These are phyloP conservation scores for Podotricha telesiphe DNA, from an alignment of 2,888 invertebrate genomes.

Conservation along the genomic window DNA sequence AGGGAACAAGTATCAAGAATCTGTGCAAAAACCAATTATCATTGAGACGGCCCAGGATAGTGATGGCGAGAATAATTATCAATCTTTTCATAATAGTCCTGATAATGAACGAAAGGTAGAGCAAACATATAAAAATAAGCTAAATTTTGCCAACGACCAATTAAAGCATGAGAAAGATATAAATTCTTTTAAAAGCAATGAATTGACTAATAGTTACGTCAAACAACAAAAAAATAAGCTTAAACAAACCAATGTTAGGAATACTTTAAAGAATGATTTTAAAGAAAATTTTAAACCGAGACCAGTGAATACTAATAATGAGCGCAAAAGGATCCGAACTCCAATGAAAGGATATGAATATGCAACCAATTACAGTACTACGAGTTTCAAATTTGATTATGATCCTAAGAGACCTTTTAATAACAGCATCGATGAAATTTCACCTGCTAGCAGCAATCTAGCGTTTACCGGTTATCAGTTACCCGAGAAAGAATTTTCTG, in stretches of 20 bases:
- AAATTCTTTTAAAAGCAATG: conserved; percentile 48
- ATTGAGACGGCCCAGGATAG: conserved; percentile 31
- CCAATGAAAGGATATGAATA: conserved; percentile 67
- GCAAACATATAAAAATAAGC: conserved; percentile 28
- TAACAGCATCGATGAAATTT: conserved; percentile 61
- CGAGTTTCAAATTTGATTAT: conserved; percentile 64
- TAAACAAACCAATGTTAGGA: too few relatives aligned
- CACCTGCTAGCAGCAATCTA: conserved; percentile 68
- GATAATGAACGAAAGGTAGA: conserved; percentile 40
- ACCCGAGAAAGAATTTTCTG: conserved; percentile 60
- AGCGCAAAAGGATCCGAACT: conserved; percentile 59
- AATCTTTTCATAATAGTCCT: conserved; percentile 44
- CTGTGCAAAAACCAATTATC: conserved; percentile 51
- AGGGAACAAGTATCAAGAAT: conserved; percentile 57
- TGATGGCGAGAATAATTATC: conserved; percentile 23
- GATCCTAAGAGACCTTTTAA: conserved; percentile 60
- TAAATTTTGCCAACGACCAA: conserved; percentile 32
- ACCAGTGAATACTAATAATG: conserved; percentile 55
- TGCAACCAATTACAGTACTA: conserved; percentile 66
- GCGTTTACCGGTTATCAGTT: conserved; percentile 62
- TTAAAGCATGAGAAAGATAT: conserved; percentile 38
- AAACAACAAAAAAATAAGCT: conserved; percentile 50
- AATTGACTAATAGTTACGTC: conserved; percentile 50
- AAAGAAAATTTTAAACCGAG: conserved; percentile 67
- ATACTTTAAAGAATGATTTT: conserved; percentile 53